Percentiles rank a stretch among this genome's conserved stretches.
Conservation (phyloP, 2,888 invertebrate genomes). For the Chironomus riparius region DNA sequence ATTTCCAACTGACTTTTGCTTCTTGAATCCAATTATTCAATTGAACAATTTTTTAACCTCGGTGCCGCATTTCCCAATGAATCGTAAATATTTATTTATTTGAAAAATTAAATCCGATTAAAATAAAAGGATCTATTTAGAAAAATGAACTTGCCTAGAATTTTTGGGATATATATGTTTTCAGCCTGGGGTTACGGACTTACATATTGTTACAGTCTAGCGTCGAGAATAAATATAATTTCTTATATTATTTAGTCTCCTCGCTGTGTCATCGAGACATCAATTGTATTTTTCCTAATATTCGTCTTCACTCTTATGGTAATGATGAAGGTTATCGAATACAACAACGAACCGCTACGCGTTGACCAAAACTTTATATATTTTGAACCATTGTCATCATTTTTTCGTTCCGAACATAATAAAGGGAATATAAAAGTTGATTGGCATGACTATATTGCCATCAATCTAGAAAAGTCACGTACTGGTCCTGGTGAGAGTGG, state of each 20-base stretch:
- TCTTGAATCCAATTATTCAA: too few species aligned
- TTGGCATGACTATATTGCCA: conserved; percentile 17
- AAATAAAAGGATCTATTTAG: too few species aligned
- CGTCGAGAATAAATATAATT: too few species aligned
- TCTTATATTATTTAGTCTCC: neutral
- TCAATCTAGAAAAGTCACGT: neutral
- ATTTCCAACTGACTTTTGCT: too few species aligned
- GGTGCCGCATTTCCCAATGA: too few species aligned
- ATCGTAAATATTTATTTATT: too few species aligned
- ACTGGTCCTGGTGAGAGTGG: conserved; percentile 9
- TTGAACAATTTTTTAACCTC: too few species aligned
- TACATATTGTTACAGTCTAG: too few species aligned
- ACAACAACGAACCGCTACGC: neutral
- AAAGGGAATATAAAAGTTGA: neutral
- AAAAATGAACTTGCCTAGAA: too few species aligned
- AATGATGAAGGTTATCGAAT: neutral
- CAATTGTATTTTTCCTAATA: neutral
- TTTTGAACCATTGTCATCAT: conserved; percentile 4
- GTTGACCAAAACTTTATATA: conserved; percentile 5
- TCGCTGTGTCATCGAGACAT: neutral
- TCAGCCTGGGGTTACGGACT: too few species aligned
- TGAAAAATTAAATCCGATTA: too few species aligned
- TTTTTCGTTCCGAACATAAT: conserved; percentile 3
- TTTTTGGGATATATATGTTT: too few species aligned
- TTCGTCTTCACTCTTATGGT: neutral